Conservation (phyloP, 2,797 vertebrate species). For the Enteromius thamalakanensis region DNA sequence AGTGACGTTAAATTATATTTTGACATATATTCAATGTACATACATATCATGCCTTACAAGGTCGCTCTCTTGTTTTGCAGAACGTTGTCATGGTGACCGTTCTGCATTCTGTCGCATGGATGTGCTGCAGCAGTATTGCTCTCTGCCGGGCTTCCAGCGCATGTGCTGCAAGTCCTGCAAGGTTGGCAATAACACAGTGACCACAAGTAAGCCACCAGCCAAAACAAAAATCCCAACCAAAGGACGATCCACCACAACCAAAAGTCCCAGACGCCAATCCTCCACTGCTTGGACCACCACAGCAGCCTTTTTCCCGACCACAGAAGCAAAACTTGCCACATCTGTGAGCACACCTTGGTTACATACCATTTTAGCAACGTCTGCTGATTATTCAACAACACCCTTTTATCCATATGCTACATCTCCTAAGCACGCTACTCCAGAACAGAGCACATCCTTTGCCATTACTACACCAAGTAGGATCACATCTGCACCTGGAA, state of each 20-base stretch:
- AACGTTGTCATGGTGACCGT: conserved; percentile 91
- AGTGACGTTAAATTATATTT: not conserved
- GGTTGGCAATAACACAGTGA: conserved; percentile 59
- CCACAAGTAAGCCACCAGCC: conserved; percentile 36
- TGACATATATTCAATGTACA: not conserved
- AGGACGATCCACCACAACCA: conserved; percentile 42
- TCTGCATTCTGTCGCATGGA: conserved; percentile 93
- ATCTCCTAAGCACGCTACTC: conserved; percentile 40
- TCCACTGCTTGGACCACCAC: conserved; percentile 32
- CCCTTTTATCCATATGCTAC: conserved; percentile 51
- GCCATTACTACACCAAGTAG: not conserved
- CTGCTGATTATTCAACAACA: conserved; percentile 42
- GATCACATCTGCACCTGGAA: conserved; percentile 39
- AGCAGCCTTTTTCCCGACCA: not conserved
- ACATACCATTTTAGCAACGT: conserved; percentile 10
- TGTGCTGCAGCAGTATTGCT: conserved; percentile 87
- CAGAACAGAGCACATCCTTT: conserved; percentile 37
- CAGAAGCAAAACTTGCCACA: not conserved
- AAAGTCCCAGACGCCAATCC: conserved; percentile 36
- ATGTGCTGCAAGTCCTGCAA: conserved; percentile 94
- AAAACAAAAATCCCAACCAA: conserved; percentile 24
- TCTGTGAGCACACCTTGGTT: conserved; percentile 17
- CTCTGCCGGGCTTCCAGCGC: conserved; percentile 85
- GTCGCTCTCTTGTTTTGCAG: conserved; percentile 86
- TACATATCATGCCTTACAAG: conserved; percentile 61